Conservation (phyloP, 1,140 invertebrate species). For the Mesaphorura yosii region DNA sequence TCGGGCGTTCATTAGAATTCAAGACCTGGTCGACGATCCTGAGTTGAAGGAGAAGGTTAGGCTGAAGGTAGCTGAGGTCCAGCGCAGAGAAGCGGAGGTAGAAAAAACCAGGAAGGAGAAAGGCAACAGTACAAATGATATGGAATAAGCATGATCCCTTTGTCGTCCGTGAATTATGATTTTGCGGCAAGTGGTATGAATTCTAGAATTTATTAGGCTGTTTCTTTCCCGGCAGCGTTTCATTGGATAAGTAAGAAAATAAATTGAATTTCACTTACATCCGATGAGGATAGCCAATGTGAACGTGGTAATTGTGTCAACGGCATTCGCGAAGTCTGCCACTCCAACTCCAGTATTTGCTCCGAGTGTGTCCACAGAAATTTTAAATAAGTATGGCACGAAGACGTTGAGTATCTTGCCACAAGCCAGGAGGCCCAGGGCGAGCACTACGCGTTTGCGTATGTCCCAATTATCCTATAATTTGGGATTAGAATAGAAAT, state of each 20-base stretch:
- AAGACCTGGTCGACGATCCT: no score
- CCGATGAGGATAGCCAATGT: constrained; percentile 73
- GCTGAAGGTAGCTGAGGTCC: no score
- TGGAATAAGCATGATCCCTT: no score
- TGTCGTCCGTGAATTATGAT: no score
- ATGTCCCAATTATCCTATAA: constrained; percentile 63
- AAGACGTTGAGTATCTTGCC: constrained; percentile 81
- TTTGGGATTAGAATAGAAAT: constrained; percentile 14
- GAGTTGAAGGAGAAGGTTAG: no score
- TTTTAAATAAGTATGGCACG: constrained; percentile 96
- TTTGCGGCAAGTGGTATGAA: no score
- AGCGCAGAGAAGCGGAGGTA: no score
- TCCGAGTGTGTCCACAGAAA: constrained; percentile 81
- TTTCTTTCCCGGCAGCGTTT: not conserved
- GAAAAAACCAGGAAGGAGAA: no score
- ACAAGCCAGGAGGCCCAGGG: constrained; percentile 62
- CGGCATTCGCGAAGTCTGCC: constrained; percentile 40
- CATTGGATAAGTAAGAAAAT: constrained; percentile 1
- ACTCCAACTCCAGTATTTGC: constrained; percentile 40
- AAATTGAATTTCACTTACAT: constrained; percentile 54
- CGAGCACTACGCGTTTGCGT: constrained; percentile 67
- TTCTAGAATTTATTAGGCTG: no score
- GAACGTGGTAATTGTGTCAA: constrained; percentile 54
- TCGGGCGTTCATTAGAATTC: no score
- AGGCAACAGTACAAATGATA: no score